Conservation (phyloP, 2,113 vertebrate species). For the Isichthys henryi region DNA sequence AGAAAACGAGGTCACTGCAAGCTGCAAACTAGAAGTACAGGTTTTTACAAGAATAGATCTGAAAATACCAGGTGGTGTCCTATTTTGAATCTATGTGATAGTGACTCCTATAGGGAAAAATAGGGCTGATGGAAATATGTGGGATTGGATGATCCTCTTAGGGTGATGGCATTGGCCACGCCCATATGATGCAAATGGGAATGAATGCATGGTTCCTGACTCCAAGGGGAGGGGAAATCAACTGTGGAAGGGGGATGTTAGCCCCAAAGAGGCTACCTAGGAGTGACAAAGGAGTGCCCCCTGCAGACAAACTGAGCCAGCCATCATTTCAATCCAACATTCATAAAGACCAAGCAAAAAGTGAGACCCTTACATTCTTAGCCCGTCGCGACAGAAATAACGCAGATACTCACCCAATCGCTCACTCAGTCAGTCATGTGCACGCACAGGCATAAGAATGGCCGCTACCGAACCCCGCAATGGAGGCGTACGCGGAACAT, state of each 20-base stretch:
- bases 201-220: neutral
- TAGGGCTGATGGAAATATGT: neutral
- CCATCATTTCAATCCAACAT: slow-evolving; percentile 30
- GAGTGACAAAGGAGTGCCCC: slow-evolving; percentile 25
- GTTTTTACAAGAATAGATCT: neutral
- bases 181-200: neutral
- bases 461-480: neutral
- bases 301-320: slow-evolving; percentile 46
- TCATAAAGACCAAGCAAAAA: slow-evolving; percentile 12
- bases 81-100: neutral
- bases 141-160: neutral
- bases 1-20: neutral
- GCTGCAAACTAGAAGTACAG: neutral
- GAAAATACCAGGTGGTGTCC: neutral
- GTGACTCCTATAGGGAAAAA: neutral
- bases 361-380: slow-evolving; percentile 23
- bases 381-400: slow-evolving; percentile 9
- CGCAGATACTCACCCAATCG: slow-evolving; percentile 25
- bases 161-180: neutral
- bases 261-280: slow-evolving; percentile 26
- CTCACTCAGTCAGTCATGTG: slow-evolving; percentile 16
- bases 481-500: neutral
- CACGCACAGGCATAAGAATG: slow-evolving; percentile 14
- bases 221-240: neutral
- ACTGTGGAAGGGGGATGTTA: slow-evolving; percentile 15